Evolutionary conservation across 2,888 invertebrate species (phyloP).

Genomic region (Tenthredo scrophulariae): DNA sequence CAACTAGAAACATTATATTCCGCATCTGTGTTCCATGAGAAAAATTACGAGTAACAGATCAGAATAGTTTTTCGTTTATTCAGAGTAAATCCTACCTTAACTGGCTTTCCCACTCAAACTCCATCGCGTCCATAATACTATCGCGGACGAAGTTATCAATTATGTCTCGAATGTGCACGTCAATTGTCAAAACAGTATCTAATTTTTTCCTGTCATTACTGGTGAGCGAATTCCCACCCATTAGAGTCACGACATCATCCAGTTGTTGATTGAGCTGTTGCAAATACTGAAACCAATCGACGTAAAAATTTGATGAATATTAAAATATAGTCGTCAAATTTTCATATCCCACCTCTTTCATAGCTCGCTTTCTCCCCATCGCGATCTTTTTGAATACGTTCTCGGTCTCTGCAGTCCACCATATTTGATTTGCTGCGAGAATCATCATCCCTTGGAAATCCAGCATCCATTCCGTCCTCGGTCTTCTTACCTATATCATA

Average conservation of each 20-base stretch:
- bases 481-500: slow-evolving; percentile 64
- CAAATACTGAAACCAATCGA: slow-evolving; percentile 81
- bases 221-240: slow-evolving; percentile 79
- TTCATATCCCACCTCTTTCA: slow-evolving; percentile 84
- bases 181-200: slow-evolving; percentile 93
- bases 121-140: slow-evolving; percentile 90
- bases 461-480: slow-evolving; percentile 92
- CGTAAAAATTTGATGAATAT: background rate
- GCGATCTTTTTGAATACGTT: slow-evolving; percentile 89
- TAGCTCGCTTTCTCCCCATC: slow-evolving; percentile 90
- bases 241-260: slow-evolving; percentile 86
- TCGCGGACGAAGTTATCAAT: slow-evolving; percentile 90
- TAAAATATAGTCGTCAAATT: background rate
- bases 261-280: slow-evolving; percentile 89
- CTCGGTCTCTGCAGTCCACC: slow-evolving; percentile 98
- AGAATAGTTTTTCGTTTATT: background rate
- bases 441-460: slow-evolving; percentile 94
- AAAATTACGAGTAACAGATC: background rate
- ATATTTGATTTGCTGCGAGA: slow-evolving; percentile 92
- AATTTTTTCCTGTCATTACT: slow-evolving; percentile 93
- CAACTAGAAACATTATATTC: background rate
- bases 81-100: slow-evolving; percentile 79
- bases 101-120: slow-evolving; percentile 97
- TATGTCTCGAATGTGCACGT: slow-evolving; percentile 95
- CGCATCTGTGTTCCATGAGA: background rate